Conservation (phyloP, 2,797 vertebrate genomes). For the Eutrigla gurnardus region DNA sequence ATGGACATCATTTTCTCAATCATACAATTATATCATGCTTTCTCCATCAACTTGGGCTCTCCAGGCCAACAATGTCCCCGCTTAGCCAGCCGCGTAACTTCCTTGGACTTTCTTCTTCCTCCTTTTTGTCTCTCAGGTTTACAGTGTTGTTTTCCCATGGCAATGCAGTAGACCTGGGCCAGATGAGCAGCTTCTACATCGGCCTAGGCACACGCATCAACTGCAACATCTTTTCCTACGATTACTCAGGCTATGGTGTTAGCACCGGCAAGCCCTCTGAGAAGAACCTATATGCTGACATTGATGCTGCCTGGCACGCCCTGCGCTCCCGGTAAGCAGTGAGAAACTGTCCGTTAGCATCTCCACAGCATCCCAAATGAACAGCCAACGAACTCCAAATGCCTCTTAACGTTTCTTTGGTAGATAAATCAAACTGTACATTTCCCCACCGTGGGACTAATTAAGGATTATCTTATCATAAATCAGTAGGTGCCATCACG, state of each 20-base stretch:
- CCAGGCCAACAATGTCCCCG: background rate
- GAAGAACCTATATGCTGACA: conserved; percentile 97
- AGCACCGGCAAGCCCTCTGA: conserved; percentile 96
- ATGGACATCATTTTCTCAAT: background rate
- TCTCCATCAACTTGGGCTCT: background rate
- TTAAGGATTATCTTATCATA: too few species aligned
- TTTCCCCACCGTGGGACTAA: too few species aligned
- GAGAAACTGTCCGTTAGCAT: background rate
- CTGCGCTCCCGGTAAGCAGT: conserved; percentile 90
- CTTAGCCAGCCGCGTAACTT: conserved; percentile 18
- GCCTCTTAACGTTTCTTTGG: background rate
- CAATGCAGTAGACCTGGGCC: conserved; percentile 96
- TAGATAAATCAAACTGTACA: background rate
- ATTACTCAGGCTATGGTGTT: conserved; percentile 96
- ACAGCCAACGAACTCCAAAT: conserved; percentile 30
- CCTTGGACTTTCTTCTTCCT: background rate
- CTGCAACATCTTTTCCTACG: conserved; percentile 99
- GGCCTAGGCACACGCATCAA: conserved; percentile 96
- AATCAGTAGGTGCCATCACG: conserved; percentile 7
- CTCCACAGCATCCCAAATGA: conserved; percentile 1
- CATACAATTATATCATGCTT: background rate
- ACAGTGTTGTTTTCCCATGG: conserved; percentile 97
- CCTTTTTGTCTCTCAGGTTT: conserved; percentile 83
- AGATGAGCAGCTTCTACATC: conserved; percentile 99
- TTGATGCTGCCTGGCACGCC: conserved; percentile 97